Evolutionary conservation across 2,888 invertebrate genomes (phyloP).

Genomic region (Halictus ligatus): DNA sequence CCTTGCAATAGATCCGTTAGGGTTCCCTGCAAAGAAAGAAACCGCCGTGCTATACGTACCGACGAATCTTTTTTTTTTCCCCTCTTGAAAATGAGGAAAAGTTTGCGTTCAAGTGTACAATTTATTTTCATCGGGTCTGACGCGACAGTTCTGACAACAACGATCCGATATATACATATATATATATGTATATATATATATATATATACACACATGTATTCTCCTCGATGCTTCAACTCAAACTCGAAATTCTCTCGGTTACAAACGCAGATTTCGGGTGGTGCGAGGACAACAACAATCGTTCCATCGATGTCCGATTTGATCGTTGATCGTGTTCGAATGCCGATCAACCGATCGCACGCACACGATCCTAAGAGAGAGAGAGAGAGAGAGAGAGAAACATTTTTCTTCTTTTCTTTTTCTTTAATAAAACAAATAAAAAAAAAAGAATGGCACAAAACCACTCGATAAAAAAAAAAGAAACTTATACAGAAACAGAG

Average conservation of each 20-base stretch:
- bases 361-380: not conserved
- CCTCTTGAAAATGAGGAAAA: not conserved
- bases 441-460: not conserved
- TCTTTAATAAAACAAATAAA: not conserved
- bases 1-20: slow-evolving; percentile 53
- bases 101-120: not conserved
- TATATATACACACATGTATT: no score
- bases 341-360: not conserved
- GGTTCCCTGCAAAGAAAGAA: slow-evolving; percentile 28
- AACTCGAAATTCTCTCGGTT: not conserved
- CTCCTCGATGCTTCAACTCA: not conserved
- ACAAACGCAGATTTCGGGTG: not conserved
- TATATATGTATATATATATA: no score
- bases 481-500: not conserved
- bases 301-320: not conserved
- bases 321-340: not conserved
- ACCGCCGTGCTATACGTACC: slow-evolving; percentile 44
- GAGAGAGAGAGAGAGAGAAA: no score
- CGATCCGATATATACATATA: not conserved
- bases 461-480: not conserved
- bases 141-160: not conserved
- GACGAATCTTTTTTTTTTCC: slow-evolving; percentile 23
- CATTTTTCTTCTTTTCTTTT: not conserved
- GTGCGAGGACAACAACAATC: not conserved
- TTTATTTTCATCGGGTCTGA: slow-evolving; percentile 9